Conservation (phyloP, 92 coral and sea anemone species). For the Micromussa lordhowensis region DNA sequence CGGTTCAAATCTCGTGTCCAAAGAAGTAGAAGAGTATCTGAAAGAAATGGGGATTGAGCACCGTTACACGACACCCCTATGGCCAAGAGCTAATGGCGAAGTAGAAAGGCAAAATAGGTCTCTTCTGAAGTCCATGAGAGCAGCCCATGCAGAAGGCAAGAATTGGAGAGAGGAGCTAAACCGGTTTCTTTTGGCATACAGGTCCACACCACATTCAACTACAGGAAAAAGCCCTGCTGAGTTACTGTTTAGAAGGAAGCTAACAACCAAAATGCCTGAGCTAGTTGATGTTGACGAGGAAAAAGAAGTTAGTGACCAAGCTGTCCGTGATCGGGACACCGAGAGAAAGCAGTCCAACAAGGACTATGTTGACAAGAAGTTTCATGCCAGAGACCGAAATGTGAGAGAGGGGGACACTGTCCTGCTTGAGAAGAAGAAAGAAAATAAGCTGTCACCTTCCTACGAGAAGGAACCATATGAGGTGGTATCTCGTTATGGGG, state of each 20-base stretch:
- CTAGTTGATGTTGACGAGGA: background rate
- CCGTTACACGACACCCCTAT: conserved; percentile 50
- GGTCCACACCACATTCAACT: no score
- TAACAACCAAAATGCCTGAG: conserved; percentile 24
- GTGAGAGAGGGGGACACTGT: conserved; percentile 58
- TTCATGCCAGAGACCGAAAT: conserved; percentile 28
- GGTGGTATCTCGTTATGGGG: conserved; percentile 48
- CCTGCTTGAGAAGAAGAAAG: conserved; percentile 36
- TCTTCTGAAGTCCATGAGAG: conserved; percentile 50
- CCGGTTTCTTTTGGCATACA: no score
- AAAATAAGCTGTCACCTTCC: conserved; percentile 42
- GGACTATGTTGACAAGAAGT: conserved; percentile 47
- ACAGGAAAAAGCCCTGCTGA: conserved; percentile 35
- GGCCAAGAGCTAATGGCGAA: conserved; percentile 61
- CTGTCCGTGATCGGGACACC: conserved; percentile 35
- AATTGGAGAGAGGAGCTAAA: no score
- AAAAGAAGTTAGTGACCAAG: conserved; percentile 6
- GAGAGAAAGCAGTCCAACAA: conserved; percentile 11
- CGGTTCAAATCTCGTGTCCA: conserved; percentile 46
- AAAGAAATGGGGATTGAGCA: conserved; percentile 51
- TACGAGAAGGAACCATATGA: conserved; percentile 64
- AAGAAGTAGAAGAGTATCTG: conserved; percentile 50
- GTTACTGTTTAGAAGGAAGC: conserved; percentile 12
- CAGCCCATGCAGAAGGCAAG: background rate
- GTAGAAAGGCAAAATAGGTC: conserved; percentile 27